Evolutionary conservation across 2,888 invertebrate species (phyloP), one percentile per base, ranked within the genome.

Genomic region (Dasysyrphus albostriatus): DNA sequence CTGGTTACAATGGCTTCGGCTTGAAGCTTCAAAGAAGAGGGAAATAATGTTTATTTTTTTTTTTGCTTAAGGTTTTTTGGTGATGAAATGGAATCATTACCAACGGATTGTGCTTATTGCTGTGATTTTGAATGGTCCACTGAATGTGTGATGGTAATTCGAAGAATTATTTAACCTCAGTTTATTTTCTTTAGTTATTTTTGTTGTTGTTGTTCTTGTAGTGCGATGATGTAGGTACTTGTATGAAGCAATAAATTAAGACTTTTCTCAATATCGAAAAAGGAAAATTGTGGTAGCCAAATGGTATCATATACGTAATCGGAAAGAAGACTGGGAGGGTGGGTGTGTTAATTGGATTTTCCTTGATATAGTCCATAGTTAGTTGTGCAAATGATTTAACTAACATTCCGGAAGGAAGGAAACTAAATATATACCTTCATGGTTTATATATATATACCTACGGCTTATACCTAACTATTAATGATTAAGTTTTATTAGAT

Each of bases 321-420:
- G 14, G 24, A 24, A 51, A 12, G 3, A 1, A 7, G 19, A 19
- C 16, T 12, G 5, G 10, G 16, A 32, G 44, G 67, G 16, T 5
- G 65, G 19, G 51, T 37, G 58, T 59, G 78, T 75, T 83, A 83
- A 83, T 83, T 79, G 63, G 74, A 79, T 75, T 79, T 75, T 19
- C 69, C 51, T 47, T 67, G 19, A 37, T 37, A 14, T 12, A 32
- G 34, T 37, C 37, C 10, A 24, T 24, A 65, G 58, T 65, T 32
- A 58, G 34, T 10, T 47, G 42, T n/a, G 67, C 29, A 54, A 61
- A 24, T 39, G 58, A 73, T 56, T 63, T 61, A 51, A 69, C 56
- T 70, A 42, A 37, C 24, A 32, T 24, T 58, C 34, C 51, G n/a
- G 44, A 63, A 29, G 44, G 47, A 65, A 65, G 10, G 42, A 78